These are phyloP conservation scores for Hemicordylus capensis DNA, from an alignment of 2,113 vertebrate species.

Conservation along the genomic window DNA sequence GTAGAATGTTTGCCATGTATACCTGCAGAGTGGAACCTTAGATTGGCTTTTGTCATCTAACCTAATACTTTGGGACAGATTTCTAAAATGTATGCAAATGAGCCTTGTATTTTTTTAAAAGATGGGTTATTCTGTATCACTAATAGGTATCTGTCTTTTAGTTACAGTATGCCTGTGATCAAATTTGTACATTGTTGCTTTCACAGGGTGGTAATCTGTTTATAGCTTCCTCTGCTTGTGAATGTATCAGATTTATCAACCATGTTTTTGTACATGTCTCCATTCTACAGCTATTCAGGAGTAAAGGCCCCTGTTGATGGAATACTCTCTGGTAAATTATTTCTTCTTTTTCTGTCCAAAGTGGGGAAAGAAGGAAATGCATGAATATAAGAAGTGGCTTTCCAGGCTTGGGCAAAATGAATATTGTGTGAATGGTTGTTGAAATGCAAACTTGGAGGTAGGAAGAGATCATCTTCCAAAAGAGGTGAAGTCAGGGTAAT, in stretches of 20 bases:
- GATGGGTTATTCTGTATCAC: not conserved
- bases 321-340: constrained; percentile 51
- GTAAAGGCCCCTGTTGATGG: not conserved
- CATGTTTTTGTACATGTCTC: not conserved
- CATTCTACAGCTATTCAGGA: constrained; percentile 49
- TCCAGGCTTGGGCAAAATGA: not conserved
- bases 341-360: not conserved
- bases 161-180: not conserved
- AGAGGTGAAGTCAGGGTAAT: not conserved
- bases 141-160: not conserved
- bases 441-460: not conserved
- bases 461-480: not conserved
- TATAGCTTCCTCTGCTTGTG: not conserved
- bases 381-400: not conserved
- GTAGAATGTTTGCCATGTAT: not conserved
- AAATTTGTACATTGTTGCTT: not conserved
- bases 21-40: not conserved
- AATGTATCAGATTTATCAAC: not conserved
- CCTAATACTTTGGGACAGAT: not conserved
- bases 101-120: not conserved
- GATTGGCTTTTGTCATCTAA: no score
- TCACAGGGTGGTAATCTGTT: not conserved
- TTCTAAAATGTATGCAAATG: not conserved
- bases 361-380: not conserved
- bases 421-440: not conserved